These are phyloP conservation scores for Pelobates fuscus DNA, from an alignment of 2,113 vertebrate species.

Conservation along the genomic window DNA sequence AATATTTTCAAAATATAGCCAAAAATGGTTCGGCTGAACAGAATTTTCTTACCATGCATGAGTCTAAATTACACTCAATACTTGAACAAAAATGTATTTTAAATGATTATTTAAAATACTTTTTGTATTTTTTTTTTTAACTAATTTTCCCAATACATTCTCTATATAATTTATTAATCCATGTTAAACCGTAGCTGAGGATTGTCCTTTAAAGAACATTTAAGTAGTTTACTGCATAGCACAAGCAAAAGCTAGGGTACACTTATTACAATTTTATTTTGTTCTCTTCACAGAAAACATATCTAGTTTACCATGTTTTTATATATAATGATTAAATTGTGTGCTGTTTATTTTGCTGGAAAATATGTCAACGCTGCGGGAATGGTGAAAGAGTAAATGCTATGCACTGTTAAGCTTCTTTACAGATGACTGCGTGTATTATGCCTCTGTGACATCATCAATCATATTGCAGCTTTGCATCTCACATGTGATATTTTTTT, in stretches of 20 bases:
- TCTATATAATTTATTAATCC: too few relatives aligned
- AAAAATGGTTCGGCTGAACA: too few relatives aligned
- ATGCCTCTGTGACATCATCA: conserved; percentile 39
- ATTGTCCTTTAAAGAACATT: too few relatives aligned
- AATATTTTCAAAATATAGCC: too few relatives aligned
- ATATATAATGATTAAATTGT: not conserved
- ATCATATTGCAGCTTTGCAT: conserved; percentile 23
- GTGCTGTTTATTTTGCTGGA: not conserved
- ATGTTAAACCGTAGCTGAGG: too few relatives aligned
- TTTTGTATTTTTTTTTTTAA: too few relatives aligned
- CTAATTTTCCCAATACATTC: too few relatives aligned
- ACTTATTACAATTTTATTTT: not conserved
- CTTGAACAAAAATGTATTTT: too few relatives aligned
- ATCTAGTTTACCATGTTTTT: not conserved
- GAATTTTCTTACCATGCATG: too few relatives aligned
- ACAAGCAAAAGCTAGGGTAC: not conserved
- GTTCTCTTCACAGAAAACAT: not conserved
- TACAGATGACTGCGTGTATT: conserved; percentile 23
- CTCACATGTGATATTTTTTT: conserved; percentile 35
- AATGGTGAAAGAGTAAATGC: conserved; percentile 14
- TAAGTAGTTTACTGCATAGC: too few relatives aligned
- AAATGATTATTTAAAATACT: too few relatives aligned
- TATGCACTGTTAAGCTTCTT: conserved; percentile 23
- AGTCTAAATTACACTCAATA: too few relatives aligned
- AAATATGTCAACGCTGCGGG: conserved; percentile 3